Evolutionary conservation across 2,113 vertebrate genomes (phyloP).

Genomic region (Guaruba guarouba): DNA sequence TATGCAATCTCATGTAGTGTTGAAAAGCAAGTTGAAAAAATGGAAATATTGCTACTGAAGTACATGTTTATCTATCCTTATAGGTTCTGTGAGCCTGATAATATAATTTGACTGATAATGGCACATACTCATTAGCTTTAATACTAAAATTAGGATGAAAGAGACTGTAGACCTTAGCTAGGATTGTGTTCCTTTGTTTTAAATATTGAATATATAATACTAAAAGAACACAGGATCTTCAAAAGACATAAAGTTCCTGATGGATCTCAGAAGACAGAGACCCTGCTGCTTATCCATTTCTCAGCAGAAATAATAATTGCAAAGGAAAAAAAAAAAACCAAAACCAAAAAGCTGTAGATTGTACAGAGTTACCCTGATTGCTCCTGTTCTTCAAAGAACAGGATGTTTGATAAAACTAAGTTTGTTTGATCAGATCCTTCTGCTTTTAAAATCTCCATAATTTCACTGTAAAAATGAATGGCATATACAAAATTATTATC

Average conservation of each 20-base stretch:
- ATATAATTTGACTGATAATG: neutral
- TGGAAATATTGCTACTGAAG: neutral
- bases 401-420: neutral
- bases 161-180: neutral
- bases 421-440: neutral
- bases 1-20: neutral
- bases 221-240: neutral
- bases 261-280: neutral
- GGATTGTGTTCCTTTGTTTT: neutral
- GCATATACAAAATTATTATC: neutral
- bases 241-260: neutral
- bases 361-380: neutral
- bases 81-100: neutral
- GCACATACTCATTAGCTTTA: neutral
- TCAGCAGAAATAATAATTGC: neutral
- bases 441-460: neutral
- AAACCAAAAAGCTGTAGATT: neutral
- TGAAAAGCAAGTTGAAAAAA: neutral
- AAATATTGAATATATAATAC: neutral
- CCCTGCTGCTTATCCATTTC: neutral
- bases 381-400: neutral
- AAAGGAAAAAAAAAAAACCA: neutral
- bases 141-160: neutral
- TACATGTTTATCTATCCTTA: neutral
- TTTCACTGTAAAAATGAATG: neutral